Percentiles rank a stretch among this genome's conserved stretches.
Conservation (phyloP, 2,113 vertebrate species). For the Cephalopterus ornatus region DNA sequence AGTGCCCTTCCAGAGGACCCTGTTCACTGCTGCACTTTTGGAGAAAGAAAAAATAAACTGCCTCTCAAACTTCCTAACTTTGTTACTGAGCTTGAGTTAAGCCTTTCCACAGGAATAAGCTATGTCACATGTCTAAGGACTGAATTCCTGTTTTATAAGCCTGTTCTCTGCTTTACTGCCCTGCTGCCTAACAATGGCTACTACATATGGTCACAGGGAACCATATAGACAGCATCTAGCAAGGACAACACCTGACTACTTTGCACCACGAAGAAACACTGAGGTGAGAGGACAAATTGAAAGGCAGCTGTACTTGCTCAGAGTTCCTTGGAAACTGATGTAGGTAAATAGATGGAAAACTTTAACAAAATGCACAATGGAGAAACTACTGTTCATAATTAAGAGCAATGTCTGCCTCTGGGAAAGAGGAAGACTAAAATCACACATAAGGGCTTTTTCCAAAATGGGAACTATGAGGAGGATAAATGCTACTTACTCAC, state of each 20-base stretch:
- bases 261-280: not conserved
- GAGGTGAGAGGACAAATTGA: not conserved
- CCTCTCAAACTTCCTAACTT: slow-evolving; percentile 35
- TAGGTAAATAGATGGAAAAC: not conserved
- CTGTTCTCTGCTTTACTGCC: not conserved
- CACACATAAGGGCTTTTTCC: not conserved
- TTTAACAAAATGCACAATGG: not conserved
- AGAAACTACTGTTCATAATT: not conserved
- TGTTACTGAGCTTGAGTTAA: slow-evolving; percentile 6
- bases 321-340: not conserved
- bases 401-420: not conserved
- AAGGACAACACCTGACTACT: fast-evolving
- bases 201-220: not conserved
- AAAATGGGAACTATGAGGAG: not conserved
- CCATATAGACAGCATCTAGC: not conserved
- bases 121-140: not conserved
- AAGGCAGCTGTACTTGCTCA: not conserved
- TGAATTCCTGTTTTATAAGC: not conserved
- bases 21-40: slow-evolving; percentile 84
- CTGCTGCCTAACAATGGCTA: not conserved
- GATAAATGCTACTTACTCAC: not conserved
- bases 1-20: slow-evolving; percentile 80
- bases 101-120: not conserved
- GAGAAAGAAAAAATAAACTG: slow-evolving; percentile 65
- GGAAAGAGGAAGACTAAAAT: not conserved